Evolutionary conservation across 1,140 invertebrate species (phyloP), one percentile per base, ranked within the genome.

Genomic region (Goniozus legneri): DNA sequence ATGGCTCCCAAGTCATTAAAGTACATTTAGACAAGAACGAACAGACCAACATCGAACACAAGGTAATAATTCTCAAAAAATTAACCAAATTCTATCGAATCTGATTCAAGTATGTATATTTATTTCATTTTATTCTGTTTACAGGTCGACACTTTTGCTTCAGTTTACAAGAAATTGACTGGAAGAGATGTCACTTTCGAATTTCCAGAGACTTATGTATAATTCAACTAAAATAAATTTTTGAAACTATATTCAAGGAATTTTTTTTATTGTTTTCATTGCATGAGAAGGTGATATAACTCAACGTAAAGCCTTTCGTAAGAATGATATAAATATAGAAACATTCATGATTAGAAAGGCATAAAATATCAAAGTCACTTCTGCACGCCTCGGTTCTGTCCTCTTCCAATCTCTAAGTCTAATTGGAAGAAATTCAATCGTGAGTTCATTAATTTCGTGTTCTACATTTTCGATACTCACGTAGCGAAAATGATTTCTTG

Each of bases 1-100:
- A 99, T 77, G 96, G 96, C 22, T 91, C 92, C 31, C 87, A 95
- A 59, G 78, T 99, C 18, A 95, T 97, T 62, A 99, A 99, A 81
- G 95, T 99, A 58, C 97, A 99, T 78, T 80, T 99, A 53, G 97
- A 99, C 75, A 98, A 97, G 77, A 92, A 87, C 73, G 95, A 98
- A 72, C 95, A 97, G 77, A 98, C 95, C 43, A 98, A 95, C 62
- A 96, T 99, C 78, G 97, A 99, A 81, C 96, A 99, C 73, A 99
- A 99, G 85, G 94, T 96, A 81, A 72, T 60, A 67, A 32, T 45
- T 40, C 8, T 35, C n/a, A n/a, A 56, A 44, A 47, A 2, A 10
- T 35, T 36, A 12, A 44, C 32, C 10, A 30, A 20, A 24, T 45
- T 46, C 44, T 20, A 44, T 52, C n/a, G n/a, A n/a, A n/a, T n/a